Evolutionary conservation across 2,888 invertebrate species (phyloP).

Genomic region (Drosophila peninsularis): DNA sequence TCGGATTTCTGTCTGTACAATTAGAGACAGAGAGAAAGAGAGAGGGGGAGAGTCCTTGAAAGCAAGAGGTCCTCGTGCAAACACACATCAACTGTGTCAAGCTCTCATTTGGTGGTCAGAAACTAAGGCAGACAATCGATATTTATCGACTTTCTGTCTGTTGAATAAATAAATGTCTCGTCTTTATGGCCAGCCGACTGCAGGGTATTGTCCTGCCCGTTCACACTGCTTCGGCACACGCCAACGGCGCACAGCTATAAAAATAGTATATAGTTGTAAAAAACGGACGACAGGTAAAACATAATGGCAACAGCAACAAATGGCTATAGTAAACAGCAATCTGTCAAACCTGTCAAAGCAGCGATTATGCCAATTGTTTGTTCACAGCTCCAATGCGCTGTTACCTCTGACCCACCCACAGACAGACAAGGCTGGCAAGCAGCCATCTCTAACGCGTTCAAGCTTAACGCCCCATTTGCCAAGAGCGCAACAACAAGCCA

Average conservation of each 20-base stretch:
- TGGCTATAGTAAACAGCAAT: constrained; percentile 52
- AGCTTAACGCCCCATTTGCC: constrained; percentile 55
- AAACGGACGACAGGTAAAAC: constrained; percentile 10
- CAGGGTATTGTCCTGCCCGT: not conserved
- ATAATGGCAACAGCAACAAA: constrained; percentile 3
- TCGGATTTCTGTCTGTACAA: not conserved
- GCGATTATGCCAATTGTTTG: constrained; percentile 67
- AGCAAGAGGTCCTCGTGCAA: too few relatives aligned
- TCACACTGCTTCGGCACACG: not conserved
- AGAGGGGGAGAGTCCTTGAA: too few relatives aligned
- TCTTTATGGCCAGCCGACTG: not conserved
- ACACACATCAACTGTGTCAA: too few relatives aligned
- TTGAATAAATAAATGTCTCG: not conserved
- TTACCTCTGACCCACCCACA: not conserved
- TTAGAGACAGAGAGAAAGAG: too few relatives aligned
- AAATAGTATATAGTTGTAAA: constrained; percentile 1
- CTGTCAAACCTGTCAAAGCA: constrained; percentile 70
- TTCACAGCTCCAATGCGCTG: not conserved
- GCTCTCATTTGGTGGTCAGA: too few relatives aligned
- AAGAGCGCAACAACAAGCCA: constrained; percentile 11
- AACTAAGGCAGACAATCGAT: not conserved
- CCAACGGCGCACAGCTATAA: constrained; percentile 12
- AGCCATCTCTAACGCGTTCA: not conserved
- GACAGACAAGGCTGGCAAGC: not conserved
- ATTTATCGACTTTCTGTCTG: constrained; percentile 1